Evolutionary conservation across 1,140 invertebrate genomes (phyloP).

Genomic region (Sarcophaga peregrina): DNA sequence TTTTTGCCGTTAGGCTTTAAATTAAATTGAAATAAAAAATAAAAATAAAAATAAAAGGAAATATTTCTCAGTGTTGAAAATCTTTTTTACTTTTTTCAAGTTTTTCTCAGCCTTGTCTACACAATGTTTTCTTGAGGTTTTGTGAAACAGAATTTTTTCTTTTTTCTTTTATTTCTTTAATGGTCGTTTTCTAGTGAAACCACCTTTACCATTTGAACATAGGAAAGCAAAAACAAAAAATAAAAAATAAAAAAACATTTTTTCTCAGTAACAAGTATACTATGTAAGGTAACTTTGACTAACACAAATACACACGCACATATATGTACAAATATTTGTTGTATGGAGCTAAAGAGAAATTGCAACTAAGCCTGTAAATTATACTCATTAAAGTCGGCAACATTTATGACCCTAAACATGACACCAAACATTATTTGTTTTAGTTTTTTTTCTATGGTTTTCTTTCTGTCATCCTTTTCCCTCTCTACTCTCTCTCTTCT

Average conservation of each 20-base stretch:
- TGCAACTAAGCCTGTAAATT: neutral
- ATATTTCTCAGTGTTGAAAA: too few species aligned
- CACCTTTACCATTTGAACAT: conserved; percentile 1
- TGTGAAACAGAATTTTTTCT: neutral
- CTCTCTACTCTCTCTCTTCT: too few species aligned
- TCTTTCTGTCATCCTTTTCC: neutral
- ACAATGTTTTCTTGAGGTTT: conserved; percentile 25
- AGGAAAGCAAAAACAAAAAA: neutral
- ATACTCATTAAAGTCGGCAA: conserved; percentile 6
- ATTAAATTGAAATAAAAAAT: too few species aligned
- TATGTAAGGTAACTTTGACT: neutral
- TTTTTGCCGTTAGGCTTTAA: too few species aligned
- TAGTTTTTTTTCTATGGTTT: neutral
- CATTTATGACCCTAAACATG: conserved; percentile 19
- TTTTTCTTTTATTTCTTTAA: too few species aligned
- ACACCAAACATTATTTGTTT: conserved; percentile 9
- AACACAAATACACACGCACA: neutral
- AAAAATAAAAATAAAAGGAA: too few species aligned
- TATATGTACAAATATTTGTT: neutral
- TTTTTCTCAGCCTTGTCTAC: conserved; percentile 2
- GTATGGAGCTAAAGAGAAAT: neutral
- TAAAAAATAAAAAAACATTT: too few species aligned
- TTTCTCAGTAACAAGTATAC: too few species aligned
- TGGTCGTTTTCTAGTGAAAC: neutral
- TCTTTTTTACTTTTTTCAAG: too few species aligned